Percentiles rank a stretch among this genome's conserved stretches.
Conservation (phyloP, 2,797 vertebrate genomes). For the Sciurus carolinensis region DNA sequence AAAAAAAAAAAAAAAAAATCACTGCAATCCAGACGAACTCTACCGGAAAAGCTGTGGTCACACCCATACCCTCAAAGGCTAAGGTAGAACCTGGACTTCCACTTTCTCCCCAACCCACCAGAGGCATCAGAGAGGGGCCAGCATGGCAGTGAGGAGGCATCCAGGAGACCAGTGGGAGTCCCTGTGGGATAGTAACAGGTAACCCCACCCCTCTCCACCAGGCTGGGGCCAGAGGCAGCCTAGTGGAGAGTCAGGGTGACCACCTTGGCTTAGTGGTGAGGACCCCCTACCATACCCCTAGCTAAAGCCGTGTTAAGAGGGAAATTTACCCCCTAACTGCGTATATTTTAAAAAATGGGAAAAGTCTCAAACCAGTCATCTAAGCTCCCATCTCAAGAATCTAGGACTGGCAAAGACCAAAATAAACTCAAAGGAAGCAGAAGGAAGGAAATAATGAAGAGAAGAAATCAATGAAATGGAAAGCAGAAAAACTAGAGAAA, state of each 20-base stretch:
- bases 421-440: neutral
- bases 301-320: neutral
- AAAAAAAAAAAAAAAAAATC: neutral
- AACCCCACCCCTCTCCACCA: neutral
- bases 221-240: neutral
- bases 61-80: neutral
- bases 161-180: neutral
- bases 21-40: neutral
- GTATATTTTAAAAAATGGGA: neutral
- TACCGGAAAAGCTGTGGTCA: neutral
- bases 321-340: neutral
- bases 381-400: neutral
- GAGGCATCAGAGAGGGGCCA: neutral
- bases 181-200: too few relatives aligned
- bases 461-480: constrained; percentile 6
- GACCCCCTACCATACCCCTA: neutral
- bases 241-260: neutral
- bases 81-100: neutral
- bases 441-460: neutral
- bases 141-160: neutral
- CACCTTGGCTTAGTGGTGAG: neutral
- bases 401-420: neutral
- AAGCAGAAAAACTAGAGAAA: constrained; percentile 50
- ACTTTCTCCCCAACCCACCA: neutral
- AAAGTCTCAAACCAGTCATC: constrained; percentile 28